Base-by-base conservation (phyloP, 2,113 vertebrate species). In the Dendrocopos noguchii region DNA sequence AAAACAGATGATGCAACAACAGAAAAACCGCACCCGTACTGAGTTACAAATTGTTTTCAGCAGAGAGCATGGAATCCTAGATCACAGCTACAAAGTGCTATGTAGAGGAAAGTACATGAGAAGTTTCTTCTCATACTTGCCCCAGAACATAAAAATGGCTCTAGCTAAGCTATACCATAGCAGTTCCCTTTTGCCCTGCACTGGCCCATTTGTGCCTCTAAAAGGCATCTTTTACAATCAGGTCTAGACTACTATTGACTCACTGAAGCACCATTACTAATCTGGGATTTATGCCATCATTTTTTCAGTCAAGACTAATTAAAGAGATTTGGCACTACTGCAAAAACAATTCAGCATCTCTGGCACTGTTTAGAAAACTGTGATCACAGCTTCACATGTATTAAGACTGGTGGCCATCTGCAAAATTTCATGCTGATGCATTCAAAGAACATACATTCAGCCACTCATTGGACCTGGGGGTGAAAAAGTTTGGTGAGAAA, bases 281-380 rank as follows among this genome's bases (percentile, higher is more conserved):
- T 90, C 78, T 78, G 71, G 74, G 89, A 94, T 72, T 92, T 84
- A 84, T 78, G 85, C 84, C 93, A 95, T 76, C 24, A 39, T 80
- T 93, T 93, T 93, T 88, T 76, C 76, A 95, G 91, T 93, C 66
- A 93, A 84, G 71, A 80, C 36, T 82, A 84, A 94, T 77, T 84
- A 68, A 91, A 88, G 42, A 91, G 57, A 94, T 83, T 84, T 90
- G 87, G 80, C 93, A 91, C 78, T 53, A 78, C 33, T 78, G 75
- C 75, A 95, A 94, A 90, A 46, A 83, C 39, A 93, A 91, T 67
- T 89, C 92, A 91, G 89, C 87, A 87, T 85, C 77, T 79, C 80
- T 79, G 77, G 87, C 84, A 88, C 84, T 82, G 80, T 93, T 87
- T 92, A 80, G 77, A 84, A 93, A 90, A 91, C 93, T 91, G 88